Evolutionary conservation across 2,113 vertebrate genomes (phyloP).

Genomic region (Brienomyrus brachyistius): DNA sequence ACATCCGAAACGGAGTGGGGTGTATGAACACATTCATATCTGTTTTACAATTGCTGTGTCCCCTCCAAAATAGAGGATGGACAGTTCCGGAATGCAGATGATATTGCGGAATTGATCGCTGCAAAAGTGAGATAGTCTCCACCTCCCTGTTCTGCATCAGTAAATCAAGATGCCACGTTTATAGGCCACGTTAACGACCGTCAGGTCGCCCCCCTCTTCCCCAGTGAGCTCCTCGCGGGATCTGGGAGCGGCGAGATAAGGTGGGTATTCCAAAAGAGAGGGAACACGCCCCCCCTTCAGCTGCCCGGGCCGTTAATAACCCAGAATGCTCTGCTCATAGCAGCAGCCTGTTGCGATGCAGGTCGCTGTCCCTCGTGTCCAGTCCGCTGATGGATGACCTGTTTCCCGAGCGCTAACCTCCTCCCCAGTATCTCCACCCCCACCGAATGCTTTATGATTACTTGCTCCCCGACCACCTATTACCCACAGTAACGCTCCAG

Average conservation of each 20-base stretch:
- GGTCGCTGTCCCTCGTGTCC: constrained; percentile 17
- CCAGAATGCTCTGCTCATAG: constrained; percentile 11
- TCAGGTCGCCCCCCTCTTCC: background rate
- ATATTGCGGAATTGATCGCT: background rate
- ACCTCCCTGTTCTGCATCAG: background rate
- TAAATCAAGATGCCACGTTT: constrained; percentile 21
- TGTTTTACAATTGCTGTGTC: background rate
- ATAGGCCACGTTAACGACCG: background rate
- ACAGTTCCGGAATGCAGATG: background rate
- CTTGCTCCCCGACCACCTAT: background rate
- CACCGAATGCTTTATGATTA: background rate
- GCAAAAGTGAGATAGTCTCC: background rate
- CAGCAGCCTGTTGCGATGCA: background rate
- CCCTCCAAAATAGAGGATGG: background rate
- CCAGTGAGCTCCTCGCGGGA: background rate
- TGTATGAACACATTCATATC: background rate
- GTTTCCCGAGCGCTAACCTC: background rate
- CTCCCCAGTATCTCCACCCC: background rate
- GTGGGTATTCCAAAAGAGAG: background rate
- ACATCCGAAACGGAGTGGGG: background rate
- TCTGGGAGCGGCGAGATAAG: constrained; percentile 26
- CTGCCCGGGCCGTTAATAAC: constrained; percentile 13
- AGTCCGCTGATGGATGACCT: constrained; percentile 21
- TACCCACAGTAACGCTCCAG: background rate
- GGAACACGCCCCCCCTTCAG: background rate